These are phyloP conservation scores for Griposia aprilina DNA, from an alignment of 2,888 invertebrate genomes.

Conservation along the genomic window DNA sequence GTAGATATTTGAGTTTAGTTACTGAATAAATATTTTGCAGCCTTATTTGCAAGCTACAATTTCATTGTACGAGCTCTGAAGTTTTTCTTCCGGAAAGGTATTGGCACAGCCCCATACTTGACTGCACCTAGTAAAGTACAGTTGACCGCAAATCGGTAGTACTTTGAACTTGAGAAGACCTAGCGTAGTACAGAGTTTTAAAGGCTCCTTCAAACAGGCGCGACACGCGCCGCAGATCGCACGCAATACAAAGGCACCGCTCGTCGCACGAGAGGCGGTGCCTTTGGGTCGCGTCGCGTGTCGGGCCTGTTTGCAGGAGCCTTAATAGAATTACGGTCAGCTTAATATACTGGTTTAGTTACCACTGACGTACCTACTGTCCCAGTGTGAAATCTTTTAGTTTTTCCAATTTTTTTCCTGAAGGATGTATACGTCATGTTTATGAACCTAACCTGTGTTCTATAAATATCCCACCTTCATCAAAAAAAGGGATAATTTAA, in stretches of 20 bases:
- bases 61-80: not conserved
- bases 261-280: too few species aligned
- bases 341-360: not conserved
- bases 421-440: not conserved
- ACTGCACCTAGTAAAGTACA: not conserved
- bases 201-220: too few species aligned
- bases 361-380: not conserved
- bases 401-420: not conserved
- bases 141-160: not conserved
- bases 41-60: not conserved
- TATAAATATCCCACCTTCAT: slow-evolving; percentile 26
- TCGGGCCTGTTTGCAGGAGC: too few species aligned
- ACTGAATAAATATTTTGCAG: not conserved
- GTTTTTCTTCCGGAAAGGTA: not conserved
- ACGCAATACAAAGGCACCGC: too few species aligned
- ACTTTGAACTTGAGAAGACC: not conserved
- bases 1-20: not conserved
- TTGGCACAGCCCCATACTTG: too few species aligned
- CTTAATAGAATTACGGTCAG: not conserved
- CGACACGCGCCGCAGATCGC: too few species aligned
- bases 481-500: slow-evolving; percentile 36
- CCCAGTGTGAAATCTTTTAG: not conserved
- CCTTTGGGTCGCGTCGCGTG: too few species aligned
- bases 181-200: not conserved
- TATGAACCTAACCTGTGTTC: slow-evolving; percentile 3